Evolutionary conservation across 2,888 invertebrate genomes (phyloP), one percentile per base, ranked within the genome.

Genomic region (Busseola fusca): DNA sequence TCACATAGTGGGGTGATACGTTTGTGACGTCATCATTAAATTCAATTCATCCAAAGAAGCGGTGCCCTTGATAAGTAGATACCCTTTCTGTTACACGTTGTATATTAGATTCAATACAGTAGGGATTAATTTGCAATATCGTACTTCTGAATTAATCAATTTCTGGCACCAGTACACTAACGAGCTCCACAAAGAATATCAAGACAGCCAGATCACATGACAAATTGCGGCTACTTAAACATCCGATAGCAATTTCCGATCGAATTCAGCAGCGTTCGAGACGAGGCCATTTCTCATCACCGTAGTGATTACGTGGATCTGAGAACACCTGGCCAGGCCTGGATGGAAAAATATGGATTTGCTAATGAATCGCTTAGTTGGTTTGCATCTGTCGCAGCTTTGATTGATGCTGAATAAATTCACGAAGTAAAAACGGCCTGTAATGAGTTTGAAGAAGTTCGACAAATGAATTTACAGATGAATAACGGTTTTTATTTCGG

Each of bases 341-440:
- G 68, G 79, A 57, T 64, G 75, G 81, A 89, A 89, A 91, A 90
- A 91, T 91, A 91, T 91, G 90, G 86, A 87, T 84, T 77, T 86
- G 75, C 89, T 92, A 92, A 92, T 92, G 91, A 92, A 91, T 90
- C 85, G 88, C 88, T 91, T 89, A 90, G 85, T 82, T 72, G 88
- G 89, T 88, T 89, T 90, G 78, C 84, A 78, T 89, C 89, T 91
- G 91, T 90, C 92, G 76, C 85, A 76, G 66, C 18, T 74, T 84
- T 92, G 92, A 92, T 90, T 88, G 89, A 92, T 92, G 89, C 72
- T 80, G 71, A 84, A 84, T 79, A 83, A 85, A 84, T 83, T 86
- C 57, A 66, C 74, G 69, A 80, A 78, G 83, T 82, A 84, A 75
- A 72, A 74, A 76, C 72, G 69, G 57, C 65, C 78, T 69, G 80